Evolutionary conservation across 2,797 vertebrate species (phyloP).

Genomic region (Lindbergichthys nudifrons): DNA sequence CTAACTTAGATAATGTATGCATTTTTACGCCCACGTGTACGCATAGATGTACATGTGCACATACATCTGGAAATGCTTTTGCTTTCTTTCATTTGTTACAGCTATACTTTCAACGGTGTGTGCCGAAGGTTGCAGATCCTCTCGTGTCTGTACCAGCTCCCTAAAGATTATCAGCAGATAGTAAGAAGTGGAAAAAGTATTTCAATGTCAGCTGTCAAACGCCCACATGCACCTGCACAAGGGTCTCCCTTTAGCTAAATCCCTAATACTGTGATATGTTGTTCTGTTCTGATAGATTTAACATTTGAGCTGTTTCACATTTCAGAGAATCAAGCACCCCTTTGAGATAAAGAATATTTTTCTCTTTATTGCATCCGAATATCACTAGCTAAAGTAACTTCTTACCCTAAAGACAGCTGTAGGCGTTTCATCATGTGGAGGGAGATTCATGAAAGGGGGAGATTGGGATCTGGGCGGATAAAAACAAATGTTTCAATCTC

Average conservation of each 20-base stretch:
- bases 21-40: slow-evolving; percentile 33
- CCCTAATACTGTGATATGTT: background rate
- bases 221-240: slow-evolving; percentile 16
- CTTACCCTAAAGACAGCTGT: slow-evolving; percentile 38
- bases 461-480: background rate
- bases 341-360: slow-evolving; percentile 36
- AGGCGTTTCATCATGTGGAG: slow-evolving; percentile 44
- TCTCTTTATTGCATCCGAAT: slow-evolving; percentile 50
- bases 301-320: slow-evolving; percentile 20
- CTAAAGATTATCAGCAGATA: slow-evolving; percentile 24
- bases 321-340: slow-evolving; percentile 17
- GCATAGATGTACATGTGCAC: background rate
- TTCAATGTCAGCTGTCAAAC: slow-evolving; percentile 25
- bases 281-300: slow-evolving; percentile 13
- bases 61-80: background rate
- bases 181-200: slow-evolving; percentile 33
- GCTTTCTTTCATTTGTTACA: background rate
- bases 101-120: background rate
- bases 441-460: slow-evolving; percentile 7
- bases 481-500: background rate
- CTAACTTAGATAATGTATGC: background rate
- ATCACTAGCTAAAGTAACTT: slow-evolving; percentile 42
- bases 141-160: slow-evolving; percentile 19
- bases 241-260: background rate
- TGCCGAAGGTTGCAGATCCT: slow-evolving; percentile 1